Evolutionary conservation across 2,113 vertebrate species (phyloP).

Genomic region (Bambusicola thoracicus): DNA sequence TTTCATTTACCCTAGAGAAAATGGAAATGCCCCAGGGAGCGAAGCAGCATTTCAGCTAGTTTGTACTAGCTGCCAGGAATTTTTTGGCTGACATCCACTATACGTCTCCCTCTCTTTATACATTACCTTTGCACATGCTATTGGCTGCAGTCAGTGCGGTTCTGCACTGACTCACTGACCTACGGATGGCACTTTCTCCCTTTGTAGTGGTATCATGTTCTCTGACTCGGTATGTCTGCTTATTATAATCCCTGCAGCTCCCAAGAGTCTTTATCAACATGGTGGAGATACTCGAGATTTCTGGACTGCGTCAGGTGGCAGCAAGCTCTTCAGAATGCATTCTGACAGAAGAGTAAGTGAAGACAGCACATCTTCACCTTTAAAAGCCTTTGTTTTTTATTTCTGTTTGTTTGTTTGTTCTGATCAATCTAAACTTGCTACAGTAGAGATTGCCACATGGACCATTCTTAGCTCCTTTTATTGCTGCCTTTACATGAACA

Average conservation of each 20-base stretch:
- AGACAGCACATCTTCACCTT: not conserved
- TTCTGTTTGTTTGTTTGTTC: not conserved
- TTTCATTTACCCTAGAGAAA: not conserved
- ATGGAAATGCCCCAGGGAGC: not conserved
- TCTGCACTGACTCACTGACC: slow-evolving; percentile 19
- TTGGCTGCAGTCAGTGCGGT: not conserved
- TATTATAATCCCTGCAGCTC: slow-evolving; percentile 78
- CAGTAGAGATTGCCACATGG: not conserved
- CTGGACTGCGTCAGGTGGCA: slow-evolving; percentile 79
- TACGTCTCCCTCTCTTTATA: not conserved
- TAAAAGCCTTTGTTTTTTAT: not conserved
- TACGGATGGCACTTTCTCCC: not conserved
- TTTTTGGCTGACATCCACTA: slow-evolving; percentile 9
- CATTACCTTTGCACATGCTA: not conserved
- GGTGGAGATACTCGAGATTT: slow-evolving; percentile 85
- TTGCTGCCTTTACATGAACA: not conserved
- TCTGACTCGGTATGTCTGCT: slow-evolving; percentile 31
- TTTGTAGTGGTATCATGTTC: slow-evolving; percentile 44
- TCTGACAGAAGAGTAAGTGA: slow-evolving; percentile 78
- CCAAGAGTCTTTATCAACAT: slow-evolving; percentile 87
- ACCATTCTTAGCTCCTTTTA: not conserved
- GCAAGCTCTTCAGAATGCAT: slow-evolving; percentile 74
- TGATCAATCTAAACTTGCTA: not conserved
- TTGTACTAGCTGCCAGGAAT: not conserved
- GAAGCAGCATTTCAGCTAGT: not conserved